Base-by-base conservation (phyloP, 2,797 vertebrate genomes). In the Sciurus vulgaris region DNA sequence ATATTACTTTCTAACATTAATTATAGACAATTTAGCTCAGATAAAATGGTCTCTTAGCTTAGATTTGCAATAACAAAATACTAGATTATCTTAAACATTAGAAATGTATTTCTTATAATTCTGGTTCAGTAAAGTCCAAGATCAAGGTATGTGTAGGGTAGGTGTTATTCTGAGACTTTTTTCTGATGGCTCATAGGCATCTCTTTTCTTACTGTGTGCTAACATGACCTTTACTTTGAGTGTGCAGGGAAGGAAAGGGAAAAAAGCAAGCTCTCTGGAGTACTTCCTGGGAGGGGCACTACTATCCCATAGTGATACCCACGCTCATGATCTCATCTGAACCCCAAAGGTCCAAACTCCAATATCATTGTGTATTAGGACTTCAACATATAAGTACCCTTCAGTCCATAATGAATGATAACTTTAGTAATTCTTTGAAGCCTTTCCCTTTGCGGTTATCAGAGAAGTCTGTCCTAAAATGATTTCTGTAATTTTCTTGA, bases 1-100 rank as follows among this genome's bases (percentile, higher is more conserved):
- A n/a, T 63, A 33, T 88, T 82, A 33, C 41, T 93, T 86, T 22
- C 61, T 67, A 54, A 93, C 92, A 74, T 54, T 51, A 83, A 84
- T 17, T 49, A 33, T 47, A 65, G 44, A 65, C 17, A 89, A 5
- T 38, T 67, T 85, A 30, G 22, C 70, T 91, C 28, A 54, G 10
- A 20, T 17, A 54, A 72, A 15, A 49, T 41, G 11, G 33, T 61
- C 30, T 88, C 33, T 82, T 92, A 82, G 11, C 28, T 89, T 22
- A 30, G 13, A 24, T 13, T 13, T 49, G 0, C 51, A 28, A 56
- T 51, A 72, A 63, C 3, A 92, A 72, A 84, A 89, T 70, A 30
- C 2, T 76, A 74, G 15, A 87, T 10, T 77, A 5, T 14, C 33
- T 93, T 77, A 82, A 65, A 49, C 38, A 73, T 54, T 14, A 91